Percentiles rank a stretch among this genome's conserved stretches.
Evolutionary conservation across 2,888 invertebrate species (phyloP).

Genomic region (Philonicus albiceps): DNA sequence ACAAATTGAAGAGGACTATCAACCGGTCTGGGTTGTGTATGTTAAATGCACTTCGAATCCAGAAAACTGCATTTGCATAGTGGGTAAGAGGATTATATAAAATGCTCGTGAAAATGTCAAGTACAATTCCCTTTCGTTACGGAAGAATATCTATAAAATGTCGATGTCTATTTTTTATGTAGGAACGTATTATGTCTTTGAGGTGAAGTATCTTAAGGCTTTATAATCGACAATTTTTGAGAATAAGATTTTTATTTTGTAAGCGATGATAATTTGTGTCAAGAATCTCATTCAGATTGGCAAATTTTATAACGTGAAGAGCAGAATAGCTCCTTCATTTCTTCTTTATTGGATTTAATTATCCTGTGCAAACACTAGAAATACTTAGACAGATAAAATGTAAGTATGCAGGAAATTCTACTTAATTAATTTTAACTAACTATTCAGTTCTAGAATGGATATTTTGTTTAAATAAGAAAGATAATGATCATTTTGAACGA

Average conservation of each 20-base stretch:
- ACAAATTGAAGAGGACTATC: neutral
- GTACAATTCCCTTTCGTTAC: neutral
- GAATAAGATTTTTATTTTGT: neutral
- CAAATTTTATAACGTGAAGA: neutral
- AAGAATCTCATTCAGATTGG: neutral
- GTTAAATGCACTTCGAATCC: neutral
- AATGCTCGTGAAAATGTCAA: neutral
- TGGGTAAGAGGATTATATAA: neutral
- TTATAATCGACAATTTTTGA: neutral
- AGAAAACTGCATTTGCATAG: neutral
- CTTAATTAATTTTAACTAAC: neutral
- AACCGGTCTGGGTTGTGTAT: neutral
- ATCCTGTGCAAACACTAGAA: neutral
- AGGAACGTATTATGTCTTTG: neutral
- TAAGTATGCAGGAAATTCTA: neutral
- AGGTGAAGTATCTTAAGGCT: neutral
- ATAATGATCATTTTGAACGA: too few species aligned
- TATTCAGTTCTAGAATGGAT: too few species aligned
- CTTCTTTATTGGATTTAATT: neutral
- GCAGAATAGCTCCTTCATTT: neutral
- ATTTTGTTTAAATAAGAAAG: too few species aligned
- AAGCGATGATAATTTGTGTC: neutral
- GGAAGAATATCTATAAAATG: neutral
- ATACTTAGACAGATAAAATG: neutral
- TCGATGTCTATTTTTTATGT: neutral